Base-by-base conservation (phyloP, 2,888 invertebrate genomes). In the Eristalinus sepulchralis region DNA sequence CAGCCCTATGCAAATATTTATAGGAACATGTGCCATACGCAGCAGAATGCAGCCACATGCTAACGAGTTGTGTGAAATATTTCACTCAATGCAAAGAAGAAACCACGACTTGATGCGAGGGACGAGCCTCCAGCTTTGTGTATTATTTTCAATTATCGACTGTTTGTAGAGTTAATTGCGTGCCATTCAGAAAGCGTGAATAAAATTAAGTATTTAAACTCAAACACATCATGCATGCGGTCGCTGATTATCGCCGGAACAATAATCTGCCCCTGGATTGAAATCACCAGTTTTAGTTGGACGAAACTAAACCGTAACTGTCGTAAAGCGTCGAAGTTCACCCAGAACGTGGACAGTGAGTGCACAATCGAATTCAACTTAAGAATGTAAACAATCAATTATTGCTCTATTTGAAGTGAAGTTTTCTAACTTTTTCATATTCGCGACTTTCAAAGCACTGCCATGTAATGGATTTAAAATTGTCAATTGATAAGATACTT, bases 101-200 rank as follows among this genome's bases (percentile, higher is more conserved):
- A 17, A 4, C 47, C 47, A 47, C 39, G 84, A 57, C 62, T 20
- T 20, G 60, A 27, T 47, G 22, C 10, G 27, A 70, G 55, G 57
- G 84, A 80, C 84, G 84, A 84, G 84, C 84, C 84, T 84, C 84
- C 72, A 53, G 13, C 11, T 64, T 66, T 66, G 59, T 80, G 36
- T 53, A 73, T 33, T 60, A 57, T 53, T 59, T 64, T 1, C 22
- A 73, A 59, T 64, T 57, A 60, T 79, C 66, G 36, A 17, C 2
- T 59, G 64, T 76, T 71, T 17, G 53, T 53, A 66, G 27, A 59
- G 20, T 34, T 60, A 59, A 47, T 33, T 59, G 39, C 39, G 17
- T 73, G 79, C 20, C 55, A 39, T 79, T 63, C 62, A 66, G 31
- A 31, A 22, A 31, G 60, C 27, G 34, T 53, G 67, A 47, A 31